These are phyloP conservation scores for Arrhopalites spinosus DNA, from an alignment of 2,888 invertebrate genomes.

Conservation along the genomic window DNA sequence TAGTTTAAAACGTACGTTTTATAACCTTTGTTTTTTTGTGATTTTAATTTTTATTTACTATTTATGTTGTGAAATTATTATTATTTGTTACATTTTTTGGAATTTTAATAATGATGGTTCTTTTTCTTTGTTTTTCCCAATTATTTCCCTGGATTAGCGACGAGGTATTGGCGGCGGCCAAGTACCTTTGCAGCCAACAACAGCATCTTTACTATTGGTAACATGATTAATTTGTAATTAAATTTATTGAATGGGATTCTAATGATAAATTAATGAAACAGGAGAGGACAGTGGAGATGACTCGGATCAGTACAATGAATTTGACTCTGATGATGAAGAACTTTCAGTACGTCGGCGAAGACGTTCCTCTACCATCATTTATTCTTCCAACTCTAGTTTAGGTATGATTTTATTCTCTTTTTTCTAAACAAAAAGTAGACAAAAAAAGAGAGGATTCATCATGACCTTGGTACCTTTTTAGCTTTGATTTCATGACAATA, in stretches of 20 bases:
- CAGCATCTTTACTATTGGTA: conserved; percentile 54
- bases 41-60: neutral
- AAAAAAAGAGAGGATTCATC: too few relatives aligned
- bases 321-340: conserved; percentile 51
- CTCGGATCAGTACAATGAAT: conserved; percentile 54
- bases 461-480: too few relatives aligned
- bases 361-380: conserved; percentile 44
- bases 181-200: neutral
- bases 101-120: too few relatives aligned
- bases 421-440: too few relatives aligned
- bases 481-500: too few relatives aligned
- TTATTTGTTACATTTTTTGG: neutral
- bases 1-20: conserved; percentile 28
- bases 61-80: neutral
- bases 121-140: too few relatives aligned
- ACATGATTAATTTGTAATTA: neutral
- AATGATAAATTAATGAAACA: neutral
- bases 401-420: conserved; percentile 48
- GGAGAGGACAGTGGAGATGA: conserved; percentile 50
- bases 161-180: conserved; percentile 48
- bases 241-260: neutral
- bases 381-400: conserved; percentile 55
- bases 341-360: conserved; percentile 38
- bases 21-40: neutral
- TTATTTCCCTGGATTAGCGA: neutral